Evolutionary conservation across 2,888 invertebrate species (phyloP).

Genomic region (Microplitis manilae): DNA sequence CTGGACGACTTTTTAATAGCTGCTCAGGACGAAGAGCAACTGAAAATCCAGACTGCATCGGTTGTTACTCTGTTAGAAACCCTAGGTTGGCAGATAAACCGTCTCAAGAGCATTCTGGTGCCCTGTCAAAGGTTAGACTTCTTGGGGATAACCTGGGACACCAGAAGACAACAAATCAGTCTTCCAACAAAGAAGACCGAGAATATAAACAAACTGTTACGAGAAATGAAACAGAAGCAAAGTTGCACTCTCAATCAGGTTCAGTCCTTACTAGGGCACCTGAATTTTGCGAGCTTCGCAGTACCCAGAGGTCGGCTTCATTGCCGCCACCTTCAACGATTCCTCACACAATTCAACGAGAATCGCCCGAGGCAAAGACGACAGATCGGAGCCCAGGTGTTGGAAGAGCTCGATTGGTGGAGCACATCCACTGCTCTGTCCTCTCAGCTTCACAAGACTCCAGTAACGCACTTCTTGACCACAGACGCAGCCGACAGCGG

Average conservation of each 20-base stretch:
- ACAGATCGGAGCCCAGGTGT: neutral
- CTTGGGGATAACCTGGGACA: constrained; percentile 45
- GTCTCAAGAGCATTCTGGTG: constrained; percentile 38
- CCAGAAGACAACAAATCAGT: constrained; percentile 20
- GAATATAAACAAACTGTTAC: constrained; percentile 18
- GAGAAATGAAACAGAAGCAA: constrained; percentile 33
- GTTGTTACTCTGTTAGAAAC: constrained; percentile 31
- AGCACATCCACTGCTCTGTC: neutral
- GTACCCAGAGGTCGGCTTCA: neutral
- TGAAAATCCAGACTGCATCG: constrained; percentile 29
- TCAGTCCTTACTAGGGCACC: neutral
- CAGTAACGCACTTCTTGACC: constrained; percentile 15
- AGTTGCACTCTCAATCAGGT: constrained; percentile 16
- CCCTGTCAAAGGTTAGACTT: too few relatives aligned
- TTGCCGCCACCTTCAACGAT: neutral
- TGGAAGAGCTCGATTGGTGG: neutral
- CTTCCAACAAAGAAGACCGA: constrained; percentile 28
- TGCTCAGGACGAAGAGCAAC: constrained; percentile 43
- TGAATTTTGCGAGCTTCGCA: neutral
- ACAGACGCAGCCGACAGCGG: constrained; percentile 43
- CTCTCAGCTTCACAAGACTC: neutral
- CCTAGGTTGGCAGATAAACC: constrained; percentile 44
- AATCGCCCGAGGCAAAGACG: too few relatives aligned
- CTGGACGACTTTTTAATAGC: constrained; percentile 47
- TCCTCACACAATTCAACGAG: neutral